Evolutionary conservation across 2,797 vertebrate species (phyloP).

Genomic region (Rhynchotus rufescens): DNA sequence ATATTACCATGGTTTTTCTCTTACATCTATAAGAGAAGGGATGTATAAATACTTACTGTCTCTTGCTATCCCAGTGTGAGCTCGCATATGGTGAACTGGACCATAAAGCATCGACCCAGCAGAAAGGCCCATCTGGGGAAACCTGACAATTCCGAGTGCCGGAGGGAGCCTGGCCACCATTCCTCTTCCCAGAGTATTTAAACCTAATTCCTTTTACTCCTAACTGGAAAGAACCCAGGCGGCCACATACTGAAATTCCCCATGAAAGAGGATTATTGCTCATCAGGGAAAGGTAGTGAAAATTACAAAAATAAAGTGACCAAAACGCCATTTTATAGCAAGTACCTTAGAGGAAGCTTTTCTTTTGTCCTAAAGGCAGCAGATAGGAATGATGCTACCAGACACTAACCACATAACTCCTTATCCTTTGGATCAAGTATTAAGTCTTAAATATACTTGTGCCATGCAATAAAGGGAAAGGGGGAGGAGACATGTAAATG

Average conservation of each 20-base stretch:
- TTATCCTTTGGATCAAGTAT: not conserved
- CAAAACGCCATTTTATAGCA: not conserved
- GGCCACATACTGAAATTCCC: rapidly evolving
- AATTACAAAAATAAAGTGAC: not conserved
- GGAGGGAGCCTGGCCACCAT: not conserved
- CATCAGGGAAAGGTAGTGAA: not conserved
- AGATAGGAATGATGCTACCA: not conserved
- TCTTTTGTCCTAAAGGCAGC: not conserved
- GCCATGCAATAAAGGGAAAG: not conserved
- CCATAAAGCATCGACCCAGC: not conserved
- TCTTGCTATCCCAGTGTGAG: not conserved
- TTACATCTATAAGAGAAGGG: not conserved
- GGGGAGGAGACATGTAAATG: not conserved
- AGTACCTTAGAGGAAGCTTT: not conserved
- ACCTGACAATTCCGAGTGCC: not conserved
- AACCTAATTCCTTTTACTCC: not conserved
- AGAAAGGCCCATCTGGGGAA: not conserved
- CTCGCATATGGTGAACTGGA: rapidly evolving
- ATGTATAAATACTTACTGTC: not conserved
- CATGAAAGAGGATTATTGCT: not conserved
- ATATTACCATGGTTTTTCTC: not conserved
- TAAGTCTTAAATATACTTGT: not conserved
- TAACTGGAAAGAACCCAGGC: not conserved
- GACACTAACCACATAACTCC: not conserved
- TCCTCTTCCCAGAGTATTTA: not conserved